Percentiles rank a stretch among this genome's conserved stretches.
These are phyloP conservation scores for Vultur gryphus DNA, from an alignment of 2,797 vertebrate genomes.

Conservation along the genomic window DNA sequence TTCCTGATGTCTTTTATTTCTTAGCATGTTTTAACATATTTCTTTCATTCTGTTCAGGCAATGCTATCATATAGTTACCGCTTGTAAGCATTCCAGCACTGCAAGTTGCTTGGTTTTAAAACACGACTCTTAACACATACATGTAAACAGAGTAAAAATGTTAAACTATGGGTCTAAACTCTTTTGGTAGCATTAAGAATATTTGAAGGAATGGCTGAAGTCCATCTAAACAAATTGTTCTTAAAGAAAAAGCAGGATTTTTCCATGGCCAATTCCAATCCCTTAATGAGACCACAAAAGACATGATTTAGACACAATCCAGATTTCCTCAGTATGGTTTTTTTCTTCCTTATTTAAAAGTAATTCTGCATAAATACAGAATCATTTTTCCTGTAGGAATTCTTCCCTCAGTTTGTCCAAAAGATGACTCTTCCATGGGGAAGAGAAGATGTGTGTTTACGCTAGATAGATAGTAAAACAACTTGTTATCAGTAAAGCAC, in stretches of 20 bases:
- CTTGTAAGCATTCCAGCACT: background rate
- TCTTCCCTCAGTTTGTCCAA: background rate
- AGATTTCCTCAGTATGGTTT: background rate
- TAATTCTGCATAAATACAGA: background rate
- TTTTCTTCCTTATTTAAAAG: background rate
- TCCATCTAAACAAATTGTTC: background rate
- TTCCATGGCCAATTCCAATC: background rate
- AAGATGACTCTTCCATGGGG: background rate
- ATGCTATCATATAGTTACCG: background rate
- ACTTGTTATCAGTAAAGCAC: background rate
- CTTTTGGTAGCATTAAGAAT: background rate
- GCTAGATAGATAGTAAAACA: background rate
- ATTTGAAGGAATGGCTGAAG: background rate
- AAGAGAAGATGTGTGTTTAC: background rate
- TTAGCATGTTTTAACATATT: background rate
- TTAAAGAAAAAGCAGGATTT: background rate
- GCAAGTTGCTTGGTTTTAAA: background rate
- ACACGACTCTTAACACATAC: background rate
- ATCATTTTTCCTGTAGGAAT: background rate
- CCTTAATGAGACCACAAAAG: background rate
- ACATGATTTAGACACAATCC: background rate
- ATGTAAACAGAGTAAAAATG: background rate
- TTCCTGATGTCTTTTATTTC: background rate
- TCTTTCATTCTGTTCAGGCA: background rate
- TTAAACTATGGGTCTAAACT: background rate